Base-by-base conservation (phyloP, 2,888 invertebrate genomes). In the Amaurobius ferox region DNA sequence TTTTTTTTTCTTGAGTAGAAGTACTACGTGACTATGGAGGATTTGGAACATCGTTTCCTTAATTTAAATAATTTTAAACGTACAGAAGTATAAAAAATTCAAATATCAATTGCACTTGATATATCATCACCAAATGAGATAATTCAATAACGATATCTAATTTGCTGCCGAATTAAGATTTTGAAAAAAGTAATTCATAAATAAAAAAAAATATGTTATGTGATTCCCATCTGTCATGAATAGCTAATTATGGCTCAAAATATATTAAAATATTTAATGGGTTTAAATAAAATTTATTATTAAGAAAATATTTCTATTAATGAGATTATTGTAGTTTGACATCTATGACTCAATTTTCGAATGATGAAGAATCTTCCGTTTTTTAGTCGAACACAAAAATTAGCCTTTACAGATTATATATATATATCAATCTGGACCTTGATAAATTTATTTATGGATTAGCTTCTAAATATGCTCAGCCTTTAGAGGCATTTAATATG, bases 1-100 rank as follows among this genome's bases (percentile, higher is more conserved):
- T 9, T 23, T 55, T 55, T 55, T 23, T 9, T 23, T 55, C 23
- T 55, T 23, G 55, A 55, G 23, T 23, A 55, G 55, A 3, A 23
- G 23, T 55, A 55, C 55, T 55, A 55, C 55, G 55, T 55, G 55
- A 55, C 55, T 55, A 55, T 55, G 19, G 55, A 2, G 23, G 23
- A 44, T 44, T 44, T 55, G n/a, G n/a, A n/a, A 55, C 23, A 23
- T 23, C 19, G 55, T 55, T 55, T 23, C n/a, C 23, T 55, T 23
- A 23, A 55, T 23, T 5, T 5, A 55, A 11, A 16, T 3, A 3
- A 23, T 55, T 55, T 23, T 55, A 44, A 16, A 23, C 19, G 16
- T 19, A 55, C 55, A 35, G 35, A 35, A 9, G 9, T 35, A 35
- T 9, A 9, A 16, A 6, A 55, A 23, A 19, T 55, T 55, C 23